phyloP scores from a whole-genome alignment of 2,888 invertebrate genomes.

The Microctonus brassicae region DNA sequence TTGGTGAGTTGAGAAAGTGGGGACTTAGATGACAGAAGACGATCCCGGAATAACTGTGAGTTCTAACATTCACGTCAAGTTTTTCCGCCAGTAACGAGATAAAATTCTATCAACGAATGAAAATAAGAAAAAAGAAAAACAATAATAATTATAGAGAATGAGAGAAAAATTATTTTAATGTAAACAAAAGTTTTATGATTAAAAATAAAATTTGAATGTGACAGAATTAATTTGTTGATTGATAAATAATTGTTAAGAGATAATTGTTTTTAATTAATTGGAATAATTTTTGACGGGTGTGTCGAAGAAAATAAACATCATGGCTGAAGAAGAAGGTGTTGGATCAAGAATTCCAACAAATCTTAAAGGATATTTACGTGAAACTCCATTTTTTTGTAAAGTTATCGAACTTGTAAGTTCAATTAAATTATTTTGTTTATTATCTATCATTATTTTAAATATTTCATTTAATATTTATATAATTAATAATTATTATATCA shows the following conservation, averaged over 20 bases:
- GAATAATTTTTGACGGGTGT: too few species aligned
- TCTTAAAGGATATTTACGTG: slow-evolving; percentile 49
- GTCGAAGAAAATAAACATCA: slow-evolving; percentile 32
- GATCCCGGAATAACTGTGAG: slow-evolving; percentile 23
- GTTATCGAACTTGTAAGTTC: slow-evolving; percentile 76
- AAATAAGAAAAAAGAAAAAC: not conserved
- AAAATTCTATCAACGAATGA: not conserved
- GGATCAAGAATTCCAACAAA: slow-evolving; percentile 43
- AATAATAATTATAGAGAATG: not conserved
- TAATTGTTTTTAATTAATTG: not conserved
- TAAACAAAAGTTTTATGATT: not conserved
- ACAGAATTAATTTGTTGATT: not conserved
- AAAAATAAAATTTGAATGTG: not conserved
- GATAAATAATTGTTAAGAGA: too few species aligned
- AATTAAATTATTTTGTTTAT: not conserved
- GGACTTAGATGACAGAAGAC: slow-evolving; percentile 41
- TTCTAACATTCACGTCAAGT: slow-evolving; percentile 35
- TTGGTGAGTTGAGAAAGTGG: slow-evolving; percentile 48
- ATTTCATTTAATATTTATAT: too few species aligned
- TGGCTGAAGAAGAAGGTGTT: slow-evolving; percentile 50
- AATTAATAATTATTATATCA: too few species aligned
- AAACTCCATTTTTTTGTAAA: slow-evolving; percentile 68
- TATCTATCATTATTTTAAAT: too few species aligned
- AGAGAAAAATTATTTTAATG: not conserved
- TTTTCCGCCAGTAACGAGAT: not conserved